Evolutionary conservation across 2,888 invertebrate species (phyloP).

Genomic region (Pecten maximus): DNA sequence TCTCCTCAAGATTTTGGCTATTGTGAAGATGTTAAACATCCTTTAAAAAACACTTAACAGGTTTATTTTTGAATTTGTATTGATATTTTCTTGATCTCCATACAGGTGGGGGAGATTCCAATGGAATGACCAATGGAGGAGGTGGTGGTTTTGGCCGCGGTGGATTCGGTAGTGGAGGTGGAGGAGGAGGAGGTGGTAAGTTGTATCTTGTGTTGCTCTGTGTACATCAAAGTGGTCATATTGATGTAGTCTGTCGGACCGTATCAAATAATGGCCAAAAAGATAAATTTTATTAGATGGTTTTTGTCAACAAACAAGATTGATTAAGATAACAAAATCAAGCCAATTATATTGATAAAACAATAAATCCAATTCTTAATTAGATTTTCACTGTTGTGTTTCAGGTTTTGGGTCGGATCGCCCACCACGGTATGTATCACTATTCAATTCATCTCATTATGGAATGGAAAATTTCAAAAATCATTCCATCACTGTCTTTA

Average conservation of each 20-base stretch:
- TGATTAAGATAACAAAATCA: neutral
- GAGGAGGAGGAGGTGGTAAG: slow-evolving; percentile 36
- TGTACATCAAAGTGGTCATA: neutral
- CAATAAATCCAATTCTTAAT: neutral
- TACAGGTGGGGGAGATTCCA: neutral
- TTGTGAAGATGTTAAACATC: no score
- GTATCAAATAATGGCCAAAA: no score
- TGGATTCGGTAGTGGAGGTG: slow-evolving; percentile 43
- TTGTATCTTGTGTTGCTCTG: neutral
- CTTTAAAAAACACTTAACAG: no score
- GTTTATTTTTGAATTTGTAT: neutral
- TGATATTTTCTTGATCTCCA: no score
- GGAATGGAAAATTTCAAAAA: no score
- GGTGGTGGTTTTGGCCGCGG: slow-evolving; percentile 42
- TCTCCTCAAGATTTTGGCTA: no score
- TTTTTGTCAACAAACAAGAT: no score
- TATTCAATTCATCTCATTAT: no score
- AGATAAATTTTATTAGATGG: no score
- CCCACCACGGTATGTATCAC: slow-evolving; percentile 40
- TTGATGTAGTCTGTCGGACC: no score
- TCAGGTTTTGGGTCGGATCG: slow-evolving; percentile 47
- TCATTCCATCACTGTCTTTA: no score
- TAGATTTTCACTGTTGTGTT: neutral
- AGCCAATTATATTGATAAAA: neutral
- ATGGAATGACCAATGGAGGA: slow-evolving; percentile 40